Percentiles rank a stretch among this genome's conserved stretches.
These are phyloP conservation scores for Latrodectus elegans DNA, from an alignment of 2,888 invertebrate species.

Conservation along the genomic window DNA sequence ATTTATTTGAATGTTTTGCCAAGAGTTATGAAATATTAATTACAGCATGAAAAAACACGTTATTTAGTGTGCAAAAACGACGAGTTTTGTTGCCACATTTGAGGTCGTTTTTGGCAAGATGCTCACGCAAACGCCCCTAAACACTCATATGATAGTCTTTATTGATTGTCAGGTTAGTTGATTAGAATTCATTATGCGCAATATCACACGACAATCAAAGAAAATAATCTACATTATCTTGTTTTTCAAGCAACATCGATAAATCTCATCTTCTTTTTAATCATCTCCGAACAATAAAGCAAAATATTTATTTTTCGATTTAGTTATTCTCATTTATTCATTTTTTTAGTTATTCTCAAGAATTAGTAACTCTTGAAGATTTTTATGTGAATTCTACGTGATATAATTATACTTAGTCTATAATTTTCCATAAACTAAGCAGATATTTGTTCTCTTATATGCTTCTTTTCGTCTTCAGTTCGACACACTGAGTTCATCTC, in stretches of 20 bases:
- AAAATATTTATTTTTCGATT: not conserved
- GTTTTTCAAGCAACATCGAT: not conserved
- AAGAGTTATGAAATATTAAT: not conserved
- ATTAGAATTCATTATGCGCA: slow-evolving; percentile 1
- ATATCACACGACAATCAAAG: not conserved
- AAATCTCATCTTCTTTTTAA: not conserved
- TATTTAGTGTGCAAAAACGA: not conserved
- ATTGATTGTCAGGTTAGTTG: not conserved
- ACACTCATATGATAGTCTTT: not conserved
- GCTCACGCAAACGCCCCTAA: not conserved
- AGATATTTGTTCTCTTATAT: too few species aligned
- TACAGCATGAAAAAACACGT: not conserved
- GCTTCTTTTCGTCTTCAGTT: too few species aligned
- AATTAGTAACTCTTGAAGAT: too few species aligned
- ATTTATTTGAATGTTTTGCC: not conserved
- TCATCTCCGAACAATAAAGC: not conserved
- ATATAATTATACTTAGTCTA: too few species aligned
- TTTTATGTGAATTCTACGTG: too few species aligned
- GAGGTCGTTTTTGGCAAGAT: not conserved
- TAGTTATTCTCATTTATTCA: not conserved
- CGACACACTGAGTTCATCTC: too few species aligned
- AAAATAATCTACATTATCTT: not conserved
- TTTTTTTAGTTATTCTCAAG: too few species aligned
- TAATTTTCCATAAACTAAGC: too few species aligned
- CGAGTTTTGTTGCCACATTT: slow-evolving; percentile 8